Conservation (phyloP, 2,888 invertebrate genomes). For the Tiphia femorata region DNA sequence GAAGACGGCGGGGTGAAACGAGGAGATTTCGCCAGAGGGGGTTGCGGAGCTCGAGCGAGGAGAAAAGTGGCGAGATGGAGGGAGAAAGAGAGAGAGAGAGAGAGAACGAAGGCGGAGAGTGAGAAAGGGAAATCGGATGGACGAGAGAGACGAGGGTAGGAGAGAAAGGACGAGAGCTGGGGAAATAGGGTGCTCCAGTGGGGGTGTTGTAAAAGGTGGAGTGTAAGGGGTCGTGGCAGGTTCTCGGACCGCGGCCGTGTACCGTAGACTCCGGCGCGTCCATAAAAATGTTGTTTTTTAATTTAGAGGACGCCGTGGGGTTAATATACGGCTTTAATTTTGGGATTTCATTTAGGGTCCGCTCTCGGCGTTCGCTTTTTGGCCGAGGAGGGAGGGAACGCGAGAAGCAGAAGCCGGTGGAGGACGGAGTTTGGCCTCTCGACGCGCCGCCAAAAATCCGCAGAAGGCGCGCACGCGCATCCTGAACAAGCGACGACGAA, state of each 20-base stretch:
- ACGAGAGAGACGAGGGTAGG: constrained; percentile 16
- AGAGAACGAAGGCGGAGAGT: constrained; percentile 5
- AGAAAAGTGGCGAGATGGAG: constrained; percentile 16
- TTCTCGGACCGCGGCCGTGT: constrained; percentile 33
- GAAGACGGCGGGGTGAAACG: constrained; percentile 18
- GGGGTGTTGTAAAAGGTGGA: neutral
- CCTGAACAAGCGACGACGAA: neutral
- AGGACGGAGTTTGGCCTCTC: constrained; percentile 1
- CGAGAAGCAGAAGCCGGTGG: no score
- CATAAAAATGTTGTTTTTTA: constrained; percentile 68
- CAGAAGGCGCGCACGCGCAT: neutral
- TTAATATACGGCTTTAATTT: constrained; percentile 68
- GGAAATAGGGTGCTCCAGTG: constrained; percentile 4
- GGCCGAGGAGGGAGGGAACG: constrained; percentile 5
- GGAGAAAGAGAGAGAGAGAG: constrained; percentile 9
- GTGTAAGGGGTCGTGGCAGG: constrained; percentile 19
- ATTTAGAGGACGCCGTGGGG: constrained; percentile 62
- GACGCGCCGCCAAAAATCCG: no score
- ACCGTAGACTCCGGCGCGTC: constrained; percentile 36
- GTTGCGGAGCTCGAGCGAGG: constrained; percentile 23
- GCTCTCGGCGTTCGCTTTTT: constrained; percentile 34
- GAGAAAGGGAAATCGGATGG: constrained; percentile 9
- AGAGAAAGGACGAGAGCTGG: constrained; percentile 8
- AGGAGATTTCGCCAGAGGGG: constrained; percentile 19
- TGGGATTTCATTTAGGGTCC: constrained; percentile 62